Conservation (phyloP, 2,113 vertebrate genomes). For the Corythoichthys haematopterus region DNA sequence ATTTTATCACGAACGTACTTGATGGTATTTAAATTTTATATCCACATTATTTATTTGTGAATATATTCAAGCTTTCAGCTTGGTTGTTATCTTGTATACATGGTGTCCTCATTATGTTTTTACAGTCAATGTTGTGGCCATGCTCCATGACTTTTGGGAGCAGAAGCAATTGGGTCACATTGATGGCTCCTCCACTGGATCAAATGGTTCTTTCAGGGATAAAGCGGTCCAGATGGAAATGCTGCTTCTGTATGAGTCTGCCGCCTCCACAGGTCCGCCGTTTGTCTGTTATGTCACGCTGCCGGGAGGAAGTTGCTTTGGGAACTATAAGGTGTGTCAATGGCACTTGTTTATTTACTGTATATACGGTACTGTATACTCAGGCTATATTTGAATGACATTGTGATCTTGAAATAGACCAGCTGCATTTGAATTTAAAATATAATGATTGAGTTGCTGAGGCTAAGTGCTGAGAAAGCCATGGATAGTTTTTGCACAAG, state of each 20-base stretch:
- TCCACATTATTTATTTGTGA: no score
- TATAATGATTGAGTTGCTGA: neutral
- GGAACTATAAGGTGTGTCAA: conserved; percentile 81
- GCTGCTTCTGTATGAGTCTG: conserved; percentile 78
- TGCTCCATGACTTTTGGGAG: conserved; percentile 88
- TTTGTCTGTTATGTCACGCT: conserved; percentile 85
- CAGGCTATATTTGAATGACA: neutral
- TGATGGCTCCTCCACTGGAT: conserved; percentile 54
- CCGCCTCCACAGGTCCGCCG: conserved; percentile 74
- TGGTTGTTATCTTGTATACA: neutral
- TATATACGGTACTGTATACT: neutral
- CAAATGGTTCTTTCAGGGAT: conserved; percentile 60
- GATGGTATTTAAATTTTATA: neutral
- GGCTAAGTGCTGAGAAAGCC: neutral
- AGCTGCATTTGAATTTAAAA: neutral
- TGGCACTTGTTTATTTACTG: neutral
- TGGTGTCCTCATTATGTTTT: conserved; percentile 21
- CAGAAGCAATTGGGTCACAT: conserved; percentile 75
- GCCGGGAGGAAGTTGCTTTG: conserved; percentile 88
- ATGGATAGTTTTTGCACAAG: no score
- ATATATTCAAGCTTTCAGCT: neutral
- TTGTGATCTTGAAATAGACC: neutral
- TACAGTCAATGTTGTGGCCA: conserved; percentile 84
- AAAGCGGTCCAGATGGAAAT: conserved; percentile 49
- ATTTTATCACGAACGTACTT: neutral